phyloP scores from a whole-genome alignment of 2,888 invertebrate genomes.

The Linnaemya vulpina region DNA sequence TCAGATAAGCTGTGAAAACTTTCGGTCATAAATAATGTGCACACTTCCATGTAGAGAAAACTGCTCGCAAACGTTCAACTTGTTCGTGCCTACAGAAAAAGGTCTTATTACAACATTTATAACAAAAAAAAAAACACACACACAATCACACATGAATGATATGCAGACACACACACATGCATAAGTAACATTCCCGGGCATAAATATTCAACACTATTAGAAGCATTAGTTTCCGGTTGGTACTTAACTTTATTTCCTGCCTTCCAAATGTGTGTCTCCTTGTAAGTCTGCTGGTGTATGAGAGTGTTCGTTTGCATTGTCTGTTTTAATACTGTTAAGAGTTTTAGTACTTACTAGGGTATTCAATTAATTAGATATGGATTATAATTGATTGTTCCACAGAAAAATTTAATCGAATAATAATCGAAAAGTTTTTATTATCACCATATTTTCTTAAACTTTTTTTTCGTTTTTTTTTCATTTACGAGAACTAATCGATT shows the following conservation, averaged over 20 bases:
- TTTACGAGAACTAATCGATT: too few species aligned
- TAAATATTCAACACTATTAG: conserved; percentile 60
- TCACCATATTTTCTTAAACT: too few species aligned
- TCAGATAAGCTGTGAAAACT: conserved; percentile 78
- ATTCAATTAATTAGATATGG: too few species aligned
- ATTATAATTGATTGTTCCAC: too few species aligned
- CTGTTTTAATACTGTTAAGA: conserved; percentile 42
- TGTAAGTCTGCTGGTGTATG: conserved; percentile 17
- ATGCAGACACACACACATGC: background rate
- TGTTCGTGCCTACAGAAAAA: conserved; percentile 39
- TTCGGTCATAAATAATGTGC: conserved; percentile 77
- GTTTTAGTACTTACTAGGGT: conserved; percentile 7
- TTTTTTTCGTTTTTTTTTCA: too few species aligned
- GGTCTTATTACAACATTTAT: conserved; percentile 53
- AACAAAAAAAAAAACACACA: conserved; percentile 8
- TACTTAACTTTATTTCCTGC: conserved; percentile 71
- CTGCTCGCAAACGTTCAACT: conserved; percentile 4
- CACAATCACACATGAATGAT: too few species aligned
- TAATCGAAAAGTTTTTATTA: too few species aligned
- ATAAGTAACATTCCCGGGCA: background rate
- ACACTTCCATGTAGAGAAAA: conserved; percentile 54
- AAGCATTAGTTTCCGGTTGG: conserved; percentile 69
- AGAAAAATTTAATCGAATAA: too few species aligned
- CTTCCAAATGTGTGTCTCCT: background rate
- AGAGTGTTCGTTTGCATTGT: conserved; percentile 43